Evolutionary conservation across 2,797 vertebrate species (phyloP).

Genomic region (Erethizon dorsatum): DNA sequence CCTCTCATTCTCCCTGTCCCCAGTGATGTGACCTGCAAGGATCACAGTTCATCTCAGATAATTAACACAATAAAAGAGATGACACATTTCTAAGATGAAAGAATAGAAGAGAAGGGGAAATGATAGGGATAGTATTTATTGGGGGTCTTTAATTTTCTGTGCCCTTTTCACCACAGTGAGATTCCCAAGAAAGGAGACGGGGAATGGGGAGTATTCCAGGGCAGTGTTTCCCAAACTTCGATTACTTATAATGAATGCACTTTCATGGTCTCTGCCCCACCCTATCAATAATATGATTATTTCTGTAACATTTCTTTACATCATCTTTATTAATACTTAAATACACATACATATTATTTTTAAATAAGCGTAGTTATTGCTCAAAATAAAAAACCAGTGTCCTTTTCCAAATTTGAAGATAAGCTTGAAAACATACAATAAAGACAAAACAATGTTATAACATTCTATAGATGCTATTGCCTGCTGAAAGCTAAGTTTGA

Average conservation of each 20-base stretch:
- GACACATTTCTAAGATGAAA: neutral
- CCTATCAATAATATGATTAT: neutral
- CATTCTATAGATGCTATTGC: neutral
- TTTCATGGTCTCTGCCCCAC: neutral
- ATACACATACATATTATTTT: neutral
- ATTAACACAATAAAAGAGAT: neutral
- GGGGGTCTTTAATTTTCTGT: neutral
- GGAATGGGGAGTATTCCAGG: neutral
- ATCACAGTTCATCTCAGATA: neutral
- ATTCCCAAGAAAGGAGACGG: neutral
- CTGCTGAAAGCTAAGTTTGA: neutral
- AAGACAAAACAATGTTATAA: neutral
- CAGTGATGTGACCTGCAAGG: neutral
- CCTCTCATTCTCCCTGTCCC: neutral
- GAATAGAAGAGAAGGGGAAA: neutral
- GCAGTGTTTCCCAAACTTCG: neutral
- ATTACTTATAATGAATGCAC: rapidly evolving
- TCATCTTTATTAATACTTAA: neutral
- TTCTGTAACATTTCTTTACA: neutral
- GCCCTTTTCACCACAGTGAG: neutral
- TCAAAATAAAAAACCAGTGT: neutral
- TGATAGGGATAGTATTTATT: neutral
- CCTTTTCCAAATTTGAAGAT: conserved; percentile 20
- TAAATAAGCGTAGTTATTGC: neutral
- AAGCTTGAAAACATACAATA: neutral